Conservation (phyloP, 2,113 vertebrate genomes). For the Hassar affinis region DNA sequence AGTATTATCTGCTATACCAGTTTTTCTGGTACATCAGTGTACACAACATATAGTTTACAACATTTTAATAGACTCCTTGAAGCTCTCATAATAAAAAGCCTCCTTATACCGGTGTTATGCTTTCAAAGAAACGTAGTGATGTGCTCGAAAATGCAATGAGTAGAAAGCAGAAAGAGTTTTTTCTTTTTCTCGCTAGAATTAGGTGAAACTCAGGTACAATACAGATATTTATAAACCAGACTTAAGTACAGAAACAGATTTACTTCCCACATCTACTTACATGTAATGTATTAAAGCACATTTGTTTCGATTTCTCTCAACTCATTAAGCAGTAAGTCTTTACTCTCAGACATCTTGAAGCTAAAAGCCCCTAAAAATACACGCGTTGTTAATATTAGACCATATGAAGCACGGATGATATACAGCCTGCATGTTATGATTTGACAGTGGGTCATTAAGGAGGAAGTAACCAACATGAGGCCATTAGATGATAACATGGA, state of each 20-base stretch:
- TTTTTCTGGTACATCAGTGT: no score
- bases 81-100: neutral
- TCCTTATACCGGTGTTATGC: no score
- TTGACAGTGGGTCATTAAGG: neutral
- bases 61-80: neutral
- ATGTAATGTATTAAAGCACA: neutral
- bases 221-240: neutral
- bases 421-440: neutral
- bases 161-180: neutral
- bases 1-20: no score
- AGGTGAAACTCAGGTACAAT: neutral
- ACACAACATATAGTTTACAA: no score
- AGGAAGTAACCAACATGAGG: conserved; percentile 7
- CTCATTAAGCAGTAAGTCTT: neutral
- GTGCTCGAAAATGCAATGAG: neutral
- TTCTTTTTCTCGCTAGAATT: neutral
- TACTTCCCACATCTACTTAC: neutral
- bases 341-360: neutral
- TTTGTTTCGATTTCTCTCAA: neutral
- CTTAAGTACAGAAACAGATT: neutral
- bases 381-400: neutral
- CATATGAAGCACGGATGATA: neutral
- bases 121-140: neutral
- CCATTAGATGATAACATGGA: conserved; percentile 28
- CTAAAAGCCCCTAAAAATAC: conserved; percentile 32